These are phyloP conservation scores for Drosophila peninsularis DNA, from an alignment of 2,888 invertebrate species.

Conservation along the genomic window DNA sequence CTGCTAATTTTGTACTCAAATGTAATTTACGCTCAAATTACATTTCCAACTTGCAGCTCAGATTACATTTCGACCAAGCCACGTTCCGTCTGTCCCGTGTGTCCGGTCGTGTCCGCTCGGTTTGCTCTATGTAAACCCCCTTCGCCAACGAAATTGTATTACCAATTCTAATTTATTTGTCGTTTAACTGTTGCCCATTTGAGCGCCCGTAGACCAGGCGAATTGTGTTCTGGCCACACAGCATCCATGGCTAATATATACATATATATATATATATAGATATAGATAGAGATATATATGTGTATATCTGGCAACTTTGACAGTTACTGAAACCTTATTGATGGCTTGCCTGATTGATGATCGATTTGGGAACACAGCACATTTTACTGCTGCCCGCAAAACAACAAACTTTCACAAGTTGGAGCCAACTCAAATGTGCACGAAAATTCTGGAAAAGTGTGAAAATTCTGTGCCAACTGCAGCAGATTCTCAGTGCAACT, in stretches of 20 bases:
- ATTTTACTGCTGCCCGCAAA: not conserved
- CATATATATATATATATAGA: not conserved
- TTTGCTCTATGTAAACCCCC: not conserved
- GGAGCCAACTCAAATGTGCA: conserved; percentile 22
- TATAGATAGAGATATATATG: not conserved
- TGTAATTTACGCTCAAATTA: conserved; percentile 75
- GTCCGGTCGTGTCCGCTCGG: not conserved
- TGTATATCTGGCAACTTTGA: conserved; percentile 1
- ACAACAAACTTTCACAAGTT: conserved; percentile 3
- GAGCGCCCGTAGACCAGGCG: conserved; percentile 9
- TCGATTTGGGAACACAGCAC: conserved; percentile 23
- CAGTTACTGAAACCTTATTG: conserved; percentile 37
- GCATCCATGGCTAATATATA: conserved; percentile 3
- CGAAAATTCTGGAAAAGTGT: not conserved
- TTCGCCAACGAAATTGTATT: conserved; percentile 62
- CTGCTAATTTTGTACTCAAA: conserved; percentile 75
- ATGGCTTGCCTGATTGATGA: conserved; percentile 39
- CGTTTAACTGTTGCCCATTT: conserved; percentile 75
- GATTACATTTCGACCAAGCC: conserved; percentile 60
- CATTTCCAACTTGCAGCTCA: conserved; percentile 68
- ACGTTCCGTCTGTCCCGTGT: not conserved
- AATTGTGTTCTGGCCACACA: conserved; percentile 23
- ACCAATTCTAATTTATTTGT: conserved; percentile 78
- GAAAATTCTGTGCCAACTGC: not conserved
- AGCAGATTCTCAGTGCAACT: not conserved